phyloP scores from a whole-genome alignment of 1,140 invertebrate genomes.

The Drosophila equinoxialis region DNA sequence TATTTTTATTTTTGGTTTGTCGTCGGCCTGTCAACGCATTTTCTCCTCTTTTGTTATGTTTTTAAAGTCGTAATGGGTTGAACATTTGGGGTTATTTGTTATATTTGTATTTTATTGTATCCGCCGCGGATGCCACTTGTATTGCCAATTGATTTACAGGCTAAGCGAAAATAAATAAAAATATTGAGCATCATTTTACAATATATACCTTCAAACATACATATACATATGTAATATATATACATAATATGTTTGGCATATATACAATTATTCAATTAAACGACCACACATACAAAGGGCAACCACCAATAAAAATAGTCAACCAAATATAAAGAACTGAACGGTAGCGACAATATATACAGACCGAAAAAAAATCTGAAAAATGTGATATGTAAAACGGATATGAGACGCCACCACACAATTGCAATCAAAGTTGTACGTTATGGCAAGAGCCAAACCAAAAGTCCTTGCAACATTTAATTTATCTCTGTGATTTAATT shows the following conservation, averaged over 20 bases:
- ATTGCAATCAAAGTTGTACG: conserved; percentile 48
- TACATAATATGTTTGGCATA: conserved; percentile 24
- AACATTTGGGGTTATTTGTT: conserved; percentile 42
- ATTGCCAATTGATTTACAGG: conserved; percentile 72
- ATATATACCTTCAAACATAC: background rate
- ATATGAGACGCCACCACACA: conserved; percentile 34
- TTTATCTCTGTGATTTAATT: conserved; percentile 70
- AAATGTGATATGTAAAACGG: conserved; percentile 34
- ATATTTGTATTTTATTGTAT: conserved; percentile 32
- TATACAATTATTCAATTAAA: conserved; percentile 79
- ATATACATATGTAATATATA: conserved; percentile 9
- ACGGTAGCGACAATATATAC: conserved; percentile 13
- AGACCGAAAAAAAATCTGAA: conserved; percentile 4
- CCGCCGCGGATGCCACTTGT: conserved; percentile 54
- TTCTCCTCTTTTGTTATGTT: conserved; percentile 55
- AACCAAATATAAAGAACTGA: conserved; percentile 40
- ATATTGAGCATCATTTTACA: conserved; percentile 31
- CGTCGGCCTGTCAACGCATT: conserved; percentile 49
- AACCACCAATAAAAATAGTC: conserved; percentile 76
- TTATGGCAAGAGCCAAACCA: conserved; percentile 37
- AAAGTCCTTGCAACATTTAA: conserved; percentile 59
- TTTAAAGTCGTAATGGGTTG: conserved; percentile 32
- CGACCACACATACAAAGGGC: conserved; percentile 67
- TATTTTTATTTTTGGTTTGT: conserved; percentile 20
- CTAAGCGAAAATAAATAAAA: conserved; percentile 45